A percentile compares a stretch with the other conserved stretches of the same genome.
Conservation (phyloP, 2,113 vertebrate genomes). For the Amazona vittata region DNA sequence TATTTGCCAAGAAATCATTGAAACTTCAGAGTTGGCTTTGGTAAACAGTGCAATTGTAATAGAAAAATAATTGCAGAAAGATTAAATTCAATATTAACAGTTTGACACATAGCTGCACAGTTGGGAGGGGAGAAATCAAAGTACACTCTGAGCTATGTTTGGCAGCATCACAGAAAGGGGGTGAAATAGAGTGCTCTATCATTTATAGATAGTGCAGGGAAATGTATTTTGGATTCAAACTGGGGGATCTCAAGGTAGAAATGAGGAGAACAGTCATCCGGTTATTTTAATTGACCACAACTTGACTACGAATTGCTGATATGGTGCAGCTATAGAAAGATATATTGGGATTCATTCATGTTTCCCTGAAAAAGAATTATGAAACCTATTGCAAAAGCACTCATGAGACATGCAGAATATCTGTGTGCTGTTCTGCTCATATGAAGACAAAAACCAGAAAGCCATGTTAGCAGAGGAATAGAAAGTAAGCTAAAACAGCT, state of each 20-base stretch:
- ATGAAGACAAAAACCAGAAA: not conserved
- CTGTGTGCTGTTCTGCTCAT: not conserved
- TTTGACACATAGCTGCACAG: not conserved
- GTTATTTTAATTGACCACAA: not conserved
- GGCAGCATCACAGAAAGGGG: not conserved
- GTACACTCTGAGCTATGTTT: not conserved
- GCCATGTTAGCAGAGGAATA: not conserved
- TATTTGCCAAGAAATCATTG: not conserved
- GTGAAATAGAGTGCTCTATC: not conserved
- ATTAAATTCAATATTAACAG: not conserved
- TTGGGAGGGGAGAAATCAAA: not conserved
- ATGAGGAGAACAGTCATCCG: not conserved
- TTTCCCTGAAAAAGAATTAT: constrained; percentile 13
- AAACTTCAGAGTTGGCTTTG: not conserved
- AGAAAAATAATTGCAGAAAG: not conserved
- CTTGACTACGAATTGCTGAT: not conserved
- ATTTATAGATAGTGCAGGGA: not conserved
- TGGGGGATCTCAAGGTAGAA: not conserved
- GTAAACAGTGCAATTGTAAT: not conserved
- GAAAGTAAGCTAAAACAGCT: constrained; percentile 19
- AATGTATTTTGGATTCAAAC: not conserved
- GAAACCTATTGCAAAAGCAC: not conserved
- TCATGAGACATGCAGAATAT: not conserved
- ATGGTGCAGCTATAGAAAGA: not conserved
- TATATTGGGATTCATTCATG: not conserved